Evolutionary conservation across 2,888 invertebrate genomes (phyloP).

Genomic region (Dryadula phaetusa): DNA sequence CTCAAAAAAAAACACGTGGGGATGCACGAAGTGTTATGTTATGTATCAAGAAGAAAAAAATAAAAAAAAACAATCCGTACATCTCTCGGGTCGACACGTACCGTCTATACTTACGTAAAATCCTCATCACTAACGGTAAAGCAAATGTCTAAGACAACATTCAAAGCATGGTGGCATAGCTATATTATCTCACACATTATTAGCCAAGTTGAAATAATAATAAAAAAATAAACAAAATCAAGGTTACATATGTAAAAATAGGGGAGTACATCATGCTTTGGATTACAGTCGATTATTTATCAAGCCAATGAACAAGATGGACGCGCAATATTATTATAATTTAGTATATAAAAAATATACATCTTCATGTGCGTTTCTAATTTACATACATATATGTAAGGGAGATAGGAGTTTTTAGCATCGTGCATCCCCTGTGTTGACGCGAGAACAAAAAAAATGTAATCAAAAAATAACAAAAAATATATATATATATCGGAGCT

Average conservation of each 20-base stretch:
- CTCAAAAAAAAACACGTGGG: constrained; percentile 64
- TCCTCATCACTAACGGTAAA: constrained; percentile 51
- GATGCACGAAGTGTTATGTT: constrained; percentile 74
- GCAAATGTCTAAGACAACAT: constrained; percentile 78
- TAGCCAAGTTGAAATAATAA: constrained; percentile 57
- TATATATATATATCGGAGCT: constrained; percentile 60
- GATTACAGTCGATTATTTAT: constrained; percentile 49
- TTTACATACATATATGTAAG: constrained; percentile 53
- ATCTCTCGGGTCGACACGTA: constrained; percentile 61
- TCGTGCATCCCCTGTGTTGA: constrained; percentile 83
- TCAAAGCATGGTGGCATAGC: constrained; percentile 73
- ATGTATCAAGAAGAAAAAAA: constrained; percentile 35
- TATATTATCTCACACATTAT: constrained; percentile 55
- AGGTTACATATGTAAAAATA: constrained; percentile 43
- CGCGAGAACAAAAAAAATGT: constrained; percentile 71
- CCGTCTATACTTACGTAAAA: constrained; percentile 59
- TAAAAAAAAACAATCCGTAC: constrained; percentile 62
- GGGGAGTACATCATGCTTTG: constrained; percentile 77
- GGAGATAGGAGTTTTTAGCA: constrained; percentile 79
- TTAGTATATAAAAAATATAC: constrained; percentile 41
- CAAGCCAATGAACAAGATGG: constrained; percentile 44
- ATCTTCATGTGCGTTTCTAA: constrained; percentile 54
- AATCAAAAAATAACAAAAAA: constrained; percentile 59
- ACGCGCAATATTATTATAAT: constrained; percentile 34
- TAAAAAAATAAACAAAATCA: constrained; percentile 55